phyloP scores from a whole-genome alignment of 2,888 invertebrate species.

The Vesta saturnalis region DNA sequence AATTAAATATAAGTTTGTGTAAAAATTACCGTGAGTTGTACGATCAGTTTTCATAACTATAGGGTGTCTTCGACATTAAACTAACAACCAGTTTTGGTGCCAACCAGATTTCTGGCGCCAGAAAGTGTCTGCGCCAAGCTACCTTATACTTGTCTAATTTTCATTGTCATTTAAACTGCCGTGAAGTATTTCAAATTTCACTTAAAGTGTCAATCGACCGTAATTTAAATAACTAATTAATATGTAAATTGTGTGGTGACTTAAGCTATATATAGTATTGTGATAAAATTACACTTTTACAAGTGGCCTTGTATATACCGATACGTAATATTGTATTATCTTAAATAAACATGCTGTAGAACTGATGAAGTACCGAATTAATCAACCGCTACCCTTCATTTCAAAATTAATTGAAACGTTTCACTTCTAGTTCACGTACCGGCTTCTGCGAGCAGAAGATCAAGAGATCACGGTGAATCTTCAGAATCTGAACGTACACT shows the following conservation, averaged over 20 bases:
- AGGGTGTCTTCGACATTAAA: slow-evolving; percentile 10
- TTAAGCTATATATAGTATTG: slow-evolving; percentile 28
- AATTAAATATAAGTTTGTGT: not conserved
- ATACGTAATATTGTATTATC: slow-evolving; percentile 22
- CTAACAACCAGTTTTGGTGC: slow-evolving; percentile 33
- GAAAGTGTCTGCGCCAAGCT: slow-evolving; percentile 21
- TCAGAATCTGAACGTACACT: slow-evolving; percentile 20
- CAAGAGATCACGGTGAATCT: slow-evolving; percentile 1
- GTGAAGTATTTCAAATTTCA: slow-evolving; percentile 10
- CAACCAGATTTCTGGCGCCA: slow-evolving; percentile 34
- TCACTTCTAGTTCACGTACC: not conserved
- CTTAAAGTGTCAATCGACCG: not conserved
- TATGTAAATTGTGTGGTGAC: slow-evolving; percentile 1
- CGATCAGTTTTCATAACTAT: slow-evolving; percentile 15
- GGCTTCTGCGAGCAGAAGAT: not conserved
- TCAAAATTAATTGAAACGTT: too few relatives aligned
- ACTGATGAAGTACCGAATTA: too few relatives aligned
- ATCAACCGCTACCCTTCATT: too few relatives aligned
- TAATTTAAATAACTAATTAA: slow-evolving; percentile 2
- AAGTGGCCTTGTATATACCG: slow-evolving; percentile 41
- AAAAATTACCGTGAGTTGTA: slow-evolving; percentile 5
- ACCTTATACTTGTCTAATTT: slow-evolving; percentile 32
- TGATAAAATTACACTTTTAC: slow-evolving; percentile 41
- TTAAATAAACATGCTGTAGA: not conserved
- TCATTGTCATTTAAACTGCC: slow-evolving; percentile 22